Base-by-base conservation (phyloP, 53 echinoderm and acorn worm species). In the Antedon mediterranea region DNA sequence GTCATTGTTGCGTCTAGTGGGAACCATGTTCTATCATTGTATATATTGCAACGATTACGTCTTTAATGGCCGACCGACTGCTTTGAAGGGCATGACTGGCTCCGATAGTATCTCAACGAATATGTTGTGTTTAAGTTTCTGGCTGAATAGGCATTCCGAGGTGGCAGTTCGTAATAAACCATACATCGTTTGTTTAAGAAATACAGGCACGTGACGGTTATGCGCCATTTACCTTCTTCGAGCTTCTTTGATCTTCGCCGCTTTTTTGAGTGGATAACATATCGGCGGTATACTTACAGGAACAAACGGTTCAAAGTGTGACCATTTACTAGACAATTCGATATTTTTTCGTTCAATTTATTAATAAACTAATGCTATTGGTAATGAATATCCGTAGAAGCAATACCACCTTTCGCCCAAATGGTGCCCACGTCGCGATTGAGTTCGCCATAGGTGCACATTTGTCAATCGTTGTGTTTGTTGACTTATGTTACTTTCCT, bases 141-240 rank as follows among this genome's bases (percentile, higher is more conserved):
- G 57, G 20, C 9, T 23, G 14, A 57, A 18, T 57, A 57, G 57
- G 57, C 57, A 57, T 57, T 57, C 57, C 7, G 57, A 57, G 57
- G 57, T 57, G 20, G 20, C 57, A 57, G 57, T 6, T 57, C 2
- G 57, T 26, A 57, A 57, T 57, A 57, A 11, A 11, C 20, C 20
- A 26, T 18, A 57, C 57, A 57, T 57, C 57, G 57, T 57, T 57
- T 57, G 57, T 57, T 57, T 57, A 57, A 57, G 57, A 57, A 57
- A 57, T 57, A 57, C 23, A 26, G 57, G 14, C 57, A 57, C 57
- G 57, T 57, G 57, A 57, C 23, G 9, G 57, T 57, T 57, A 13
- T 57, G 57, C 57, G 57, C 57, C 57, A 57, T 57, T 57, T 57
- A 57, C 57, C 57, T 57, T 57, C 57, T 57, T 37, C 57, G 57